phyloP scores from a whole-genome alignment of 1,140 invertebrate species.

The Dendroctonus valens region DNA sequence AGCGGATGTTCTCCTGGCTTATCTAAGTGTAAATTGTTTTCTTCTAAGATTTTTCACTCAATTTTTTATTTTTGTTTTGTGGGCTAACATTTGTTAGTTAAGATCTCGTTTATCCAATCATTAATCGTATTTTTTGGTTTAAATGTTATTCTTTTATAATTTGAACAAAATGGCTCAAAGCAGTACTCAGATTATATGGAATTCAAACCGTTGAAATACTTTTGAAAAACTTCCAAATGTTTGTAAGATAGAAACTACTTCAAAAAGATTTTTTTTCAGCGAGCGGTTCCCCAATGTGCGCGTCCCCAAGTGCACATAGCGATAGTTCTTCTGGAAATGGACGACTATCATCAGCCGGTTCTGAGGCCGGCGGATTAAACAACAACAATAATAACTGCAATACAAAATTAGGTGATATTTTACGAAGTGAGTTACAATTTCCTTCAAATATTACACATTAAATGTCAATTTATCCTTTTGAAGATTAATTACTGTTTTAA shows the following conservation, averaged over 20 bases:
- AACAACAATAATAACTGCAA: conserved; percentile 72
- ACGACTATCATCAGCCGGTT: conserved; percentile 72
- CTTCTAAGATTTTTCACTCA: too few species aligned
- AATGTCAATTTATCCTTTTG: background rate
- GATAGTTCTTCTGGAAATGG: conserved; percentile 78
- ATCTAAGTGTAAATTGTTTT: too few species aligned
- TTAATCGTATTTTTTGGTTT: too few species aligned
- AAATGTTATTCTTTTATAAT: too few species aligned
- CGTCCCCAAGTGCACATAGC: conserved; percentile 77
- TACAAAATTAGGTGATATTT: conserved; percentile 68
- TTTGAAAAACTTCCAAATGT: background rate
- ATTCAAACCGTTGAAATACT: background rate
- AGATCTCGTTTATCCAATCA: too few species aligned
- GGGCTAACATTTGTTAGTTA: too few species aligned
- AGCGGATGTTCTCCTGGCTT: too few species aligned
- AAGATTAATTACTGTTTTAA: background rate
- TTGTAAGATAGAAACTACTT: background rate
- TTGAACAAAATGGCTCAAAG: too few species aligned
- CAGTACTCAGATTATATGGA: background rate
- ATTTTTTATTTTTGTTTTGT: too few species aligned
- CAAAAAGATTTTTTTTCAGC: conserved; percentile 38
- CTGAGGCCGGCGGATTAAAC: conserved; percentile 65
- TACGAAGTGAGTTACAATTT: conserved; percentile 53
- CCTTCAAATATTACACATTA: background rate
- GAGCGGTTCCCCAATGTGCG: conserved; percentile 63